Conservation (phyloP, 2,797 vertebrate species). For the Yasuhikotakia modesta region DNA sequence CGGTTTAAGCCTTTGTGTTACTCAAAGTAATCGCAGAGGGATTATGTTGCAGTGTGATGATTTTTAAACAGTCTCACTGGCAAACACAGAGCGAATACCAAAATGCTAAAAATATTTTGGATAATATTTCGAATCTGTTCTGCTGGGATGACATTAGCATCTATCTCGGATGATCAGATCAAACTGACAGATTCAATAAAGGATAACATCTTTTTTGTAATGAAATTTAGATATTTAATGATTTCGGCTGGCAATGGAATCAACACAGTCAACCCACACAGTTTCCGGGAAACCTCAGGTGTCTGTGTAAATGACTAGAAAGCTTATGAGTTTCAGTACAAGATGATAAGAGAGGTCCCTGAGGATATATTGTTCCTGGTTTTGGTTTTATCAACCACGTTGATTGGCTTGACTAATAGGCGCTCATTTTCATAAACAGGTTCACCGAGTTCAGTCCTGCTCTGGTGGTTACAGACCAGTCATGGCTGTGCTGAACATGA, state of each 20-base stretch:
- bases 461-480: slow-evolving; percentile 22
- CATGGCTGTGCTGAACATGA: slow-evolving; percentile 24
- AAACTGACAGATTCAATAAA: neutral
- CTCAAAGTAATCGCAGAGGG: slow-evolving; percentile 22
- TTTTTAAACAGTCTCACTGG: neutral
- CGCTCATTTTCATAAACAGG: slow-evolving; percentile 30
- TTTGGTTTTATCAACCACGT: slow-evolving; percentile 5
- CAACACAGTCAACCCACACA: neutral
- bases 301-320: slow-evolving; percentile 22
- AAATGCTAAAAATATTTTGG: neutral
- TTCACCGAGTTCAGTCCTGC: slow-evolving; percentile 21
- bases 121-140: neutral
- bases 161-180: neutral
- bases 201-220: neutral
- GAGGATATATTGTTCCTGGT: slow-evolving; percentile 1
- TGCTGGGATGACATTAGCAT: slow-evolving; percentile 1
- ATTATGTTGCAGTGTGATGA: neutral
- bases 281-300: slow-evolving; percentile 16
- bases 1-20: slow-evolving; percentile 36
- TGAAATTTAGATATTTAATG: slow-evolving; percentile 1
- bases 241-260: neutral
- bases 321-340: slow-evolving; percentile 1
- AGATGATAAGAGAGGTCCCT: neutral
- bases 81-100: neutral
- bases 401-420: slow-evolving; percentile 40